Evolutionary conservation across 2,888 invertebrate species (phyloP), one percentile per base, ranked within the genome.

Genomic region (Acleris literana): DNA sequence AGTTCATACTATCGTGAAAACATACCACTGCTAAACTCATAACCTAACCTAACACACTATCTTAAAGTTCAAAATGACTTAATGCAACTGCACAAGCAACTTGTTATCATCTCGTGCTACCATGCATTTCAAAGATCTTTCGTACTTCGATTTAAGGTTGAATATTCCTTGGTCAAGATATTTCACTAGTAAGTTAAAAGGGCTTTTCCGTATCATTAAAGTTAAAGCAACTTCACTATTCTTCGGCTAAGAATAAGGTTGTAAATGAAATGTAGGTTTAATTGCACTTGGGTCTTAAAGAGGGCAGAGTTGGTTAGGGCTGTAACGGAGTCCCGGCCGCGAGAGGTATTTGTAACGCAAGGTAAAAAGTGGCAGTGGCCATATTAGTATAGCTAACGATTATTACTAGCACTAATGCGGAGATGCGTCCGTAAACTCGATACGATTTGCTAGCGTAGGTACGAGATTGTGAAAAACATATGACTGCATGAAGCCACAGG

Each of bases 241-340:
- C 17, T 44, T 44, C 5, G 2, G 2, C 16, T 6, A n/a, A n/a
- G 9, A 56, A 56, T 63, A 44, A 68, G 67, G 57, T 63, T 68
- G 58, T 39, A 39, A 39, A 39, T 39, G 13, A 1, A 39, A 13
- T 39, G 9, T 39, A 13, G 1, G 39, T 39, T 39, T 39, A 4
- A 3, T 13, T 39, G 3, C 13, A 39, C 39, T 39, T 39, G 39
- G 13, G 39, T 13, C 39, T 13, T 39, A 39, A 39, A 39, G 39
- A 39, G 39, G 39, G 4, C 39, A 39, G 39, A 39, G 48, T n/a
- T 61, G 59, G 55, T 20, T 20, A 69, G 70, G 51, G 69, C 64
- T 69, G 78, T 86, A 87, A 87, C 87, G 87, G 87, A 77, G 78
- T 74, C 79, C 74, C 80, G 81, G 74, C 83, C 83, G 78, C 77